phyloP scores from a whole-genome alignment of 2,888 invertebrate species.

The Drosophila pseudotakahashii region DNA sequence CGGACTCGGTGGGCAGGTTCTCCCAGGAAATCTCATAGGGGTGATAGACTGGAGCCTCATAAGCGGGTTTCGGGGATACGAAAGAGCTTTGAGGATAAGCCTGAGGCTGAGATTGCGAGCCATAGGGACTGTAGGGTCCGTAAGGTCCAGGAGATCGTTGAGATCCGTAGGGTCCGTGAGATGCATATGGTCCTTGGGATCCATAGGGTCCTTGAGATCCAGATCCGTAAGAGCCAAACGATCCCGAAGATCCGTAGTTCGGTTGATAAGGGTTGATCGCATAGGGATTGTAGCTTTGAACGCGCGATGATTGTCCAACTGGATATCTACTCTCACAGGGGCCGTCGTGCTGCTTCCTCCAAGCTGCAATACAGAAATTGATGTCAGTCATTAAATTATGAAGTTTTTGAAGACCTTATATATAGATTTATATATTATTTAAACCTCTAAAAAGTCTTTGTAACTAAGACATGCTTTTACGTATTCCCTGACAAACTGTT shows the following conservation, averaged over 20 bases:
- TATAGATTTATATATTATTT: not conserved
- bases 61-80: conserved; percentile 18
- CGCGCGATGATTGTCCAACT: conserved; percentile 14
- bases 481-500: not conserved
- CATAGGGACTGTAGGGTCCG: conserved; percentile 5
- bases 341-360: conserved; percentile 22
- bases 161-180: conserved; percentile 11
- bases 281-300: conserved; percentile 35
- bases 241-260: not conserved
- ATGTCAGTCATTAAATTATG: too few relatives aligned
- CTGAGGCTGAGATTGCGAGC: conserved; percentile 9
- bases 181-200: not conserved
- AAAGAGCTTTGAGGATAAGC: not conserved
- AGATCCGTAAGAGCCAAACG: not conserved
- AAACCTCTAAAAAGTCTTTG: not conserved
- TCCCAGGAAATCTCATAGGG: conserved; percentile 34
- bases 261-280: conserved; percentile 3
- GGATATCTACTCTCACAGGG: conserved; percentile 30
- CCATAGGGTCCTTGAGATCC: not conserved
- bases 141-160: not conserved
- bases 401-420: too few relatives aligned
- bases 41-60: conserved; percentile 19
- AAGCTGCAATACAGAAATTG: conserved; percentile 9
- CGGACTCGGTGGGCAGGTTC: conserved; percentile 19
- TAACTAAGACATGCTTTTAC: not conserved